Evolutionary conservation across 2,888 invertebrate species (phyloP).

Genomic region (Dexiosoma caninum): DNA sequence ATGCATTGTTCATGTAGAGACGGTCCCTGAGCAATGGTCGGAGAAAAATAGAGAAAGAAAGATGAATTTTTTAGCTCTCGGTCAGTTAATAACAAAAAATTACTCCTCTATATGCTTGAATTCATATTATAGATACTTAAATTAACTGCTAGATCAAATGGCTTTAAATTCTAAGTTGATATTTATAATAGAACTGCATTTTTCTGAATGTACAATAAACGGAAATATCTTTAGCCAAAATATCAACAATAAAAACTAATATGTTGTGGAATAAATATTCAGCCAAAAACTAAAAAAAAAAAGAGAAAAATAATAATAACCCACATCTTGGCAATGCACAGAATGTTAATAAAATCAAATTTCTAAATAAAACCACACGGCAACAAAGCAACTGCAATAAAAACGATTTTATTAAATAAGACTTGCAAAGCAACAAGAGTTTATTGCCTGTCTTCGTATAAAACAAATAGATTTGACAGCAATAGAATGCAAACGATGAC

Average conservation of each 20-base stretch:
- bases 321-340: conserved; percentile 35
- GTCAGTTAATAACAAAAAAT: too few species aligned
- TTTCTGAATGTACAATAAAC: conserved; percentile 3
- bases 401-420: conserved; percentile 9
- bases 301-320: too few species aligned
- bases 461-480: conserved; percentile 32
- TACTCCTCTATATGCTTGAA: too few species aligned
- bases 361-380: conserved; percentile 15
- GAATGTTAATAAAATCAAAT: conserved; percentile 44
- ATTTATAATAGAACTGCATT: neutral
- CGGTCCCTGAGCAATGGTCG: too few species aligned
- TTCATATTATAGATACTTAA: too few species aligned
- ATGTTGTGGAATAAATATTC: conserved; percentile 14
- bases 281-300: too few species aligned
- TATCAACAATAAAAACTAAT: conserved; percentile 43
- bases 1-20: too few species aligned
- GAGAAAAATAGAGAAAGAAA: too few species aligned
- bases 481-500: conserved; percentile 64
- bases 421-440: conserved; percentile 14
- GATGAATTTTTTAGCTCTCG: too few species aligned
- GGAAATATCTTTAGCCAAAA: conserved; percentile 12
- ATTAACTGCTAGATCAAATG: too few species aligned
- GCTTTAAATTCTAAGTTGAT: too few species aligned
- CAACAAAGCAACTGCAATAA: conserved; percentile 3
- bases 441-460: neutral